Conservation (phyloP, 2,797 vertebrate species). For the Eurystomus glaucurus region DNA sequence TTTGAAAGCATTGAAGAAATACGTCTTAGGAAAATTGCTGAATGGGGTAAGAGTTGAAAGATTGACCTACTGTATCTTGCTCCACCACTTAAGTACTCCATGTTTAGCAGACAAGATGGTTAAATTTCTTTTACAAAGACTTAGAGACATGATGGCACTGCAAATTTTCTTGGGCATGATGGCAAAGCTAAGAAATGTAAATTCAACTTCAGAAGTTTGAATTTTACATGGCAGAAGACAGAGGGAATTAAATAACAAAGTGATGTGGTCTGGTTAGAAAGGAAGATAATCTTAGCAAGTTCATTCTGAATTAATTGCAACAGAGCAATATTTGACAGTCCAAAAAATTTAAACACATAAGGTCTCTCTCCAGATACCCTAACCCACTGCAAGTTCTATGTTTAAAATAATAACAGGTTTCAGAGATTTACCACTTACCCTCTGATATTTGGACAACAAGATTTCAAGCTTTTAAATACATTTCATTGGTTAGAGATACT, state of each 20-base stretch:
- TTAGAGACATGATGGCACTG: background rate
- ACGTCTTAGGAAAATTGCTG: background rate
- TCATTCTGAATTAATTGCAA: background rate
- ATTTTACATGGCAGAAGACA: background rate
- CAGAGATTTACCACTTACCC: background rate
- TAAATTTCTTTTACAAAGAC: background rate
- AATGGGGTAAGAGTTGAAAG: background rate
- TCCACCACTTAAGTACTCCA: background rate
- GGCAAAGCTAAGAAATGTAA: background rate
- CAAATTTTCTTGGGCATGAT: background rate
- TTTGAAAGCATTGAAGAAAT: background rate
- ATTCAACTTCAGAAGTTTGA: background rate
- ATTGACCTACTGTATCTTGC: background rate
- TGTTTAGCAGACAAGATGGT: background rate
- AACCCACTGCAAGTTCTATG: background rate
- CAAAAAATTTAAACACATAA: background rate
- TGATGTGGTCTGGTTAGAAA: background rate
- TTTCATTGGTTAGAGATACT: background rate
- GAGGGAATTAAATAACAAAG: background rate
- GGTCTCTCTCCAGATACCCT: background rate
- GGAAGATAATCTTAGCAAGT: background rate
- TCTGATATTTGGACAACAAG: background rate
- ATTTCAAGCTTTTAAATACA: background rate
- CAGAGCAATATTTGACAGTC: background rate
- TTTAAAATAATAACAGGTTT: background rate